phyloP scores from a whole-genome alignment of 2,113 vertebrate genomes.

The Eupsittula cactorum region DNA sequence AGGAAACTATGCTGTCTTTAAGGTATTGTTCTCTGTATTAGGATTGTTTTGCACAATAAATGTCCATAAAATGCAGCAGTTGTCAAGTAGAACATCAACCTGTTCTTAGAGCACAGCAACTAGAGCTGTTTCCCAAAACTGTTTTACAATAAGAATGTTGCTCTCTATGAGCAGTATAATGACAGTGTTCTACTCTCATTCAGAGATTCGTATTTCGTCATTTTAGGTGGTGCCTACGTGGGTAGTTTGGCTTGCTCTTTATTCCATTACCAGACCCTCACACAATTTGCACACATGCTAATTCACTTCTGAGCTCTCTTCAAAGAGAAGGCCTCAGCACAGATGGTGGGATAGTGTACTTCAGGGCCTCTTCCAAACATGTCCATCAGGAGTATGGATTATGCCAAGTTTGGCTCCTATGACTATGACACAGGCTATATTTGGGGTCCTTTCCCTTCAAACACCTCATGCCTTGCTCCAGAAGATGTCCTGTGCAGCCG shows the following conservation, averaged over 20 bases:
- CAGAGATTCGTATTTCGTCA: neutral
- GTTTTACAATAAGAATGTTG: neutral
- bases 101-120: neutral
- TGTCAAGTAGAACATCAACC: neutral
- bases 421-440: accelerated
- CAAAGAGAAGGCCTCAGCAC: neutral
- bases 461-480: accelerated
- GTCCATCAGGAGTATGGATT: neutral
- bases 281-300: neutral
- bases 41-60: neutral
- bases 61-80: neutral
- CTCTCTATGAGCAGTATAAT: neutral
- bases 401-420: neutral
- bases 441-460: neutral
- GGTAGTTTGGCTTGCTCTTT: neutral
- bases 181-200: neutral
- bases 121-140: neutral
- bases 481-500: neutral
- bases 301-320: neutral
- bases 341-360: neutral
- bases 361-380: neutral
- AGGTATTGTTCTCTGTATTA: neutral
- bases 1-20: neutral
- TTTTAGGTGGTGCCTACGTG: neutral
- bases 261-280: neutral